A percentile compares a stretch with the other conserved stretches of the same genome.
Evolutionary conservation across 2,113 vertebrate species (phyloP).

Genomic region (Otolemur garnettii): DNA sequence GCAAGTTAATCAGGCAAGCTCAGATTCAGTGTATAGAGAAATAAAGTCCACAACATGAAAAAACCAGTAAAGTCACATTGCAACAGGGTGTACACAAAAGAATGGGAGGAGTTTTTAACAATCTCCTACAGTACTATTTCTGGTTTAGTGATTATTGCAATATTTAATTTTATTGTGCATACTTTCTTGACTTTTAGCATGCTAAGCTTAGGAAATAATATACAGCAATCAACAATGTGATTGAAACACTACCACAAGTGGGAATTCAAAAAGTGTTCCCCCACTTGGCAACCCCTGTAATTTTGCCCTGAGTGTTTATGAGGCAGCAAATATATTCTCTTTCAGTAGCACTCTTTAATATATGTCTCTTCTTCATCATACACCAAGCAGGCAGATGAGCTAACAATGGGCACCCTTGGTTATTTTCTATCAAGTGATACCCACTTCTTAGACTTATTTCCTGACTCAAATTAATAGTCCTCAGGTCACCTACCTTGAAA

Average conservation of each 20-base stretch:
- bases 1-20: not conserved
- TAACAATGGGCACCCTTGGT: not conserved
- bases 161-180: not conserved
- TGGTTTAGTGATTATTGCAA: not conserved
- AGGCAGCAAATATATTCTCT: not conserved
- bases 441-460: conserved; percentile 23
- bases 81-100: not conserved
- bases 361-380: not conserved
- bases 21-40: not conserved
- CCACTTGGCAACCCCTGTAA: not conserved
- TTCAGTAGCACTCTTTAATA: not conserved
- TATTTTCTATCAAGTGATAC: conserved; percentile 53
- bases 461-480: conserved; percentile 52
- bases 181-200: not conserved
- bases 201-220: conserved; percentile 8
- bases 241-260: not conserved
- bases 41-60: not conserved
- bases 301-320: not conserved
- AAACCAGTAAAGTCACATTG: not conserved
- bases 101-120: not conserved
- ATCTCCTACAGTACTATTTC: not conserved
- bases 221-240: not conserved
- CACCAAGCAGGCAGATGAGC: not conserved
- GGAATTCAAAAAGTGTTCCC: not conserved
- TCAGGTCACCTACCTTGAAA: conserved; percentile 41